These are phyloP conservation scores for Achroia grisella DNA, from an alignment of 1,140 invertebrate genomes.

Conservation along the genomic window DNA sequence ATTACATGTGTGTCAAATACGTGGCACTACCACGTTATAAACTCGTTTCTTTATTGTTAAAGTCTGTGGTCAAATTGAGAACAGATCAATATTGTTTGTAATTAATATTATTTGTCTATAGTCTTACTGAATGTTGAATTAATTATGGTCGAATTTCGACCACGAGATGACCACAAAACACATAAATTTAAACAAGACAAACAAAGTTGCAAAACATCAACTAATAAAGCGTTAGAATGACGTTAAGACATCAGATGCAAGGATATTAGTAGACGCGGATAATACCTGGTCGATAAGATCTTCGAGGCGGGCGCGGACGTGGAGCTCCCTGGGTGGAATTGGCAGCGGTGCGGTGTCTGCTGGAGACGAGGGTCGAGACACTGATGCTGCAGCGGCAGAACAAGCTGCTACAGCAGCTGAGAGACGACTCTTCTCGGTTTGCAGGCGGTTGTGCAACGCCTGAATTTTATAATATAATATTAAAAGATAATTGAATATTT, in stretches of 20 bases:
- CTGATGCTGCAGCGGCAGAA: conserved; percentile 92
- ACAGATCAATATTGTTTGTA: too few species aligned
- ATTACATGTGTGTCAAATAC: too few species aligned
- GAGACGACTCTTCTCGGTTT: conserved; percentile 90
- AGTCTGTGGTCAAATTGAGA: too few species aligned
- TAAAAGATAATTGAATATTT: neutral
- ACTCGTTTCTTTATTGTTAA: too few species aligned
- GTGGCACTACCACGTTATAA: too few species aligned
- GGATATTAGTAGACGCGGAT: conserved; percentile 19
- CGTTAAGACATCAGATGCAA: conserved; percentile 30
- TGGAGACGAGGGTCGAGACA: conserved; percentile 91
- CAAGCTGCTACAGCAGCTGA: conserved; percentile 91
- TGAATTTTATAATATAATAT: conserved; percentile 30
- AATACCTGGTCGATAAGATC: conserved; percentile 94
- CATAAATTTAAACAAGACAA: neutral
- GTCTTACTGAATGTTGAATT: too few species aligned
- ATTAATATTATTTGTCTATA: too few species aligned
- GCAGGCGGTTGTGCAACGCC: conserved; percentile 87
- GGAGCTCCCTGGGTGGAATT: conserved; percentile 87
- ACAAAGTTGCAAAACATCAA: neutral
- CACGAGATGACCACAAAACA: neutral
- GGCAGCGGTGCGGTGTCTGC: conserved; percentile 86
- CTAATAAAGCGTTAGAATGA: conserved; percentile 20
- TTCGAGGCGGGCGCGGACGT: conserved; percentile 87
- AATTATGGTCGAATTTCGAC: too few species aligned